Evolutionary conservation across 2,113 vertebrate species (phyloP).

Genomic region (Carettochelys insculpta): DNA sequence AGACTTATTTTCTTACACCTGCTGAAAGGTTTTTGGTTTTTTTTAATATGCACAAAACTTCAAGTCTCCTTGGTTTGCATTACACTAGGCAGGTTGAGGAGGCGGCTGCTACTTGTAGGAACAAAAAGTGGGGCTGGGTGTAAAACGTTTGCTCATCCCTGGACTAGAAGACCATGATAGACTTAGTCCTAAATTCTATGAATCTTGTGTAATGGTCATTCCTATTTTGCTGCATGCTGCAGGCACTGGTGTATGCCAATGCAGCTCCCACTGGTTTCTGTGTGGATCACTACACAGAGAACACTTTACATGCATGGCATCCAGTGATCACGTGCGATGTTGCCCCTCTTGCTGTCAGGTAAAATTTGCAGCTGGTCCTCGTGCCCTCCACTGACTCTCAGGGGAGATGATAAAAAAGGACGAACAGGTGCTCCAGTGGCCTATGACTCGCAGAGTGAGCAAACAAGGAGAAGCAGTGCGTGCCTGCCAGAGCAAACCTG

Average conservation of each 20-base stretch:
- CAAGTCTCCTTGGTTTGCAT: too few relatives aligned
- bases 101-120: too few relatives aligned
- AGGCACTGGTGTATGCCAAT: too few relatives aligned
- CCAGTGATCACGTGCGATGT: neutral
- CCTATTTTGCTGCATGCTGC: neutral
- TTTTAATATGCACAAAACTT: too few relatives aligned
- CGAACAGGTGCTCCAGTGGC: too few relatives aligned
- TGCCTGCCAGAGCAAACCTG: accelerated
- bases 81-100: too few relatives aligned
- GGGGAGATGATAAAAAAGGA: neutral
- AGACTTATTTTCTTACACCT: too few relatives aligned
- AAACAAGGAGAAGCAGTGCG: accelerated
- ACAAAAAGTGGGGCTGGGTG: too few relatives aligned
- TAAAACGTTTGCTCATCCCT: too few relatives aligned
- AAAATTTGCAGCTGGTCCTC: neutral
- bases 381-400: neutral
- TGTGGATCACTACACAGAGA: too few relatives aligned
- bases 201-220: neutral
- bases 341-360: neutral
- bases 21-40: too few relatives aligned
- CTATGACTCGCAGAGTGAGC: neutral
- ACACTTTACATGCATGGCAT: neutral
- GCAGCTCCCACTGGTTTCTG: too few relatives aligned
- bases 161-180: neutral
- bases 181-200: neutral